These are phyloP conservation scores for Xestia c-nigrum DNA, from an alignment of 2,888 invertebrate genomes.

Conservation along the genomic window DNA sequence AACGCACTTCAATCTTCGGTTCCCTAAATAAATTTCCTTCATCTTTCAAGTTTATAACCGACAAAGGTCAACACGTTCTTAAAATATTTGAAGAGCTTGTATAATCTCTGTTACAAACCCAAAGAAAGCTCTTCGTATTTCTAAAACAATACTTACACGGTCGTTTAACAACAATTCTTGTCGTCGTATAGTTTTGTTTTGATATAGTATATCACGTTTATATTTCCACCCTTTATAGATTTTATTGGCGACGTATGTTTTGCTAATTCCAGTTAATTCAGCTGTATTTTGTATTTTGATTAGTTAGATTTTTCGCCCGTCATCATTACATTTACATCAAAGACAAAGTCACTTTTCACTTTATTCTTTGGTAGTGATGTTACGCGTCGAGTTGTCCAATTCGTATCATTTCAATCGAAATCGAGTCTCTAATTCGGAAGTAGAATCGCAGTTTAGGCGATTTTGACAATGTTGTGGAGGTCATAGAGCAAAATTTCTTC, in stretches of 20 bases:
- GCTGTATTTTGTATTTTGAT: conserved; percentile 51
- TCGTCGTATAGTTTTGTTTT: background rate
- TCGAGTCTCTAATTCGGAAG: too few relatives aligned
- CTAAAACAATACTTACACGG: conserved; percentile 22
- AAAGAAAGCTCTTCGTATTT: background rate
- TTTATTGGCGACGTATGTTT: background rate
- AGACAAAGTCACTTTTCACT: background rate
- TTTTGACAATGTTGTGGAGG: background rate
- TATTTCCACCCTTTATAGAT: conserved; percentile 11
- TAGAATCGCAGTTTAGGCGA: background rate
- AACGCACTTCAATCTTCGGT: background rate
- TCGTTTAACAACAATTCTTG: background rate
- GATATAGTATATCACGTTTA: conserved; percentile 3
- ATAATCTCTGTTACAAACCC: background rate
- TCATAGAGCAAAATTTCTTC: background rate
- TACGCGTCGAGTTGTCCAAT: too few relatives aligned
- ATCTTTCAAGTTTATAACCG: background rate
- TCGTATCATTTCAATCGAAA: too few relatives aligned
- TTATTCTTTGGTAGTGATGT: too few relatives aligned
- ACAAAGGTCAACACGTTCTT: background rate
- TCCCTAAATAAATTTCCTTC: background rate
- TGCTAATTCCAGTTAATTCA: conserved; percentile 23
- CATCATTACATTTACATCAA: conserved; percentile 37
- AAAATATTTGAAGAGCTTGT: background rate
- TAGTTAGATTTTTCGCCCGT: conserved; percentile 57